phyloP scores from a whole-genome alignment of 2,888 invertebrate species.

The Mycogona germanica region DNA sequence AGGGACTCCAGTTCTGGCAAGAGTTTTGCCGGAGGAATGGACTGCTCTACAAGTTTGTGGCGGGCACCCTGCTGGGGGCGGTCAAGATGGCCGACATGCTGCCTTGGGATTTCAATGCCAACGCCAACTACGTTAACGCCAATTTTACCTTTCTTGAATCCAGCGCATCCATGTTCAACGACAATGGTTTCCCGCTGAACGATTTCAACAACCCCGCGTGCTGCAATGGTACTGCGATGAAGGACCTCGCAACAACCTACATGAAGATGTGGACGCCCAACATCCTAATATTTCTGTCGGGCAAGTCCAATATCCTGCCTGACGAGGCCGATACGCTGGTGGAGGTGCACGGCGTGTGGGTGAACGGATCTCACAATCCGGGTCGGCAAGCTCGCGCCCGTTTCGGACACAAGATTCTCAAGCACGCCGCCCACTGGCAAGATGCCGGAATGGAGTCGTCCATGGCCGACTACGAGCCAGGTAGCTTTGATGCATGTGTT shows the following conservation, averaged over 20 bases:
- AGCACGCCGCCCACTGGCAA: constrained; percentile 30
- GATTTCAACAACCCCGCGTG: constrained; percentile 13
- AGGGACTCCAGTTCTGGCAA: constrained; percentile 25
- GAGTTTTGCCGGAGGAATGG: constrained; percentile 23
- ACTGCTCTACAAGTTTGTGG: constrained; percentile 28
- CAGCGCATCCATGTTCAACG: constrained; percentile 18
- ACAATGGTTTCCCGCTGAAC: constrained; percentile 18
- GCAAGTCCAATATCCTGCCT: constrained; percentile 20
- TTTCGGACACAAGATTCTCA: constrained; percentile 29
- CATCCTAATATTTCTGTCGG: constrained; percentile 28
- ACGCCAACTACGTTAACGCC: constrained; percentile 25
- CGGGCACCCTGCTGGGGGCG: constrained; percentile 31
- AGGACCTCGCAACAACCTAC: constrained; percentile 24
- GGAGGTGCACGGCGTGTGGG: constrained; percentile 28
- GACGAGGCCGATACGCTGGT: constrained; percentile 23
- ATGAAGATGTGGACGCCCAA: constrained; percentile 24
- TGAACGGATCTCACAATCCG: constrained; percentile 29
- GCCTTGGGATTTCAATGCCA: constrained; percentile 33
- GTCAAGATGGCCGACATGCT: constrained; percentile 30
- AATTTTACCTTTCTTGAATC: constrained; percentile 25
- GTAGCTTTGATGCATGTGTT: constrained; percentile 26
- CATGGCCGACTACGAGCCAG: constrained; percentile 18
- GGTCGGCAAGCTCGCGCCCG: constrained; percentile 29
- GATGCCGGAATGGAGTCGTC: constrained; percentile 27
- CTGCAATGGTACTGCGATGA: constrained; percentile 11